phyloP scores from a whole-genome alignment of 2,113 vertebrate genomes.

The Prunella himalayana region DNA sequence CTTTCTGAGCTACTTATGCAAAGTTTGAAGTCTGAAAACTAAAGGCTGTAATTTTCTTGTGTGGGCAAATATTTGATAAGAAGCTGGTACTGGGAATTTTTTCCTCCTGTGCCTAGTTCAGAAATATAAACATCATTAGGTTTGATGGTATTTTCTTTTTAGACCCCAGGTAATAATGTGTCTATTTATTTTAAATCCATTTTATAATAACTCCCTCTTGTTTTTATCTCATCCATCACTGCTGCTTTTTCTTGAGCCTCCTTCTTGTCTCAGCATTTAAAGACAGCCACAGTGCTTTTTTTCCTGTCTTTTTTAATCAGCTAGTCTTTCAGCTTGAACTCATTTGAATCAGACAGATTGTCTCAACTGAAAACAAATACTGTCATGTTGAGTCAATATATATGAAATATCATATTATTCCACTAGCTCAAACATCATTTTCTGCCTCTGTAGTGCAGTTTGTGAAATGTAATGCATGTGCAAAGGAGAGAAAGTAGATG shows the following conservation, averaged over 20 bases:
- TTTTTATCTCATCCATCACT: not conserved
- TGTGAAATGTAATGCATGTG: not conserved
- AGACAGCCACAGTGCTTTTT: not conserved
- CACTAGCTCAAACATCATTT: not conserved
- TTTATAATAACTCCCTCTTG: not conserved
- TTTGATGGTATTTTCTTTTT: not conserved
- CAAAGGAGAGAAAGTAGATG: not conserved
- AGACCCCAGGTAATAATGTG: not conserved
- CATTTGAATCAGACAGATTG: not conserved
- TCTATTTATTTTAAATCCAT: not conserved
- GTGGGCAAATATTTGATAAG: not conserved
- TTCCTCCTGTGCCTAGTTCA: not conserved
- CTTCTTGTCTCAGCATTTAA: not conserved
- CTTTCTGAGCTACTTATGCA: not conserved
- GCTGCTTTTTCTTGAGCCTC: not conserved
- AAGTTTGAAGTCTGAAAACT: not conserved
- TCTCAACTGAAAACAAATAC: not conserved
- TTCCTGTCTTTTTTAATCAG: not conserved
- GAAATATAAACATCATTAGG: not conserved
- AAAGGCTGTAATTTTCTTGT: not conserved
- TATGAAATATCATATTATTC: not conserved
- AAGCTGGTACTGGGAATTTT: not conserved
- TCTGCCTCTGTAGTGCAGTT: not conserved
- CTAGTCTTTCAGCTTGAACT: not conserved
- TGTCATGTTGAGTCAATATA: not conserved